phyloP scores from a whole-genome alignment of 2,888 invertebrate species.

The Thyatira batis region DNA sequence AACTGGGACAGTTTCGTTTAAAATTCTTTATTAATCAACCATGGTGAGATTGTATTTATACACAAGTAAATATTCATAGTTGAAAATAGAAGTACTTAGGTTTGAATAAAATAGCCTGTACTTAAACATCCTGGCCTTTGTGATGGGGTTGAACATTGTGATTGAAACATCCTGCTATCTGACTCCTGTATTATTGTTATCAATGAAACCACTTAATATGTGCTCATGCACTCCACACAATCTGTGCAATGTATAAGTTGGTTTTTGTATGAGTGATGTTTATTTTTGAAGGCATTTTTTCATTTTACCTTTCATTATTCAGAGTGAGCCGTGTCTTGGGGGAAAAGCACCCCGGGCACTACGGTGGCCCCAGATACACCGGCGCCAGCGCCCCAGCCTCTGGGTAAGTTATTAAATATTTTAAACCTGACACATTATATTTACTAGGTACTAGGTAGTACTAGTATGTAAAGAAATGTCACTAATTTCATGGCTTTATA shows the following conservation, averaged over 20 bases:
- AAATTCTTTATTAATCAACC: no score
- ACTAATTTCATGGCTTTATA: no score
- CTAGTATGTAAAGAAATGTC: no score
- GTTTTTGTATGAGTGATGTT: neutral
- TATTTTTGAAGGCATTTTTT: no score
- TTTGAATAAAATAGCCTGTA: neutral
- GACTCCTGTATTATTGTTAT: neutral
- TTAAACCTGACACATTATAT: no score
- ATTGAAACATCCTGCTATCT: neutral
- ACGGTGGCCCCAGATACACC: constrained; percentile 82
- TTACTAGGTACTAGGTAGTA: no score
- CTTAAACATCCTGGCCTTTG: neutral
- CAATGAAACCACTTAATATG: neutral
- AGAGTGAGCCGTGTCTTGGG: constrained; percentile 82
- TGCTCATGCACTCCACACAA: neutral
- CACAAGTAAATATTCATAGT: no score
- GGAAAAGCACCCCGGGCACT: constrained; percentile 79
- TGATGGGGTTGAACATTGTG: neutral
- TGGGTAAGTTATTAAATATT: constrained; percentile 52
- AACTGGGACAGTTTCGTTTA: no score
- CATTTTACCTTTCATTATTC: constrained; percentile 21
- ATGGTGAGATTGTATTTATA: no score
- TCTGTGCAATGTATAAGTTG: neutral
- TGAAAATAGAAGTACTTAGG: no score
- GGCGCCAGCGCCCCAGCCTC: constrained; percentile 79